These are phyloP conservation scores for Oostethus manadensis DNA, from an alignment of 2,113 vertebrate species.

Conservation along the genomic window DNA sequence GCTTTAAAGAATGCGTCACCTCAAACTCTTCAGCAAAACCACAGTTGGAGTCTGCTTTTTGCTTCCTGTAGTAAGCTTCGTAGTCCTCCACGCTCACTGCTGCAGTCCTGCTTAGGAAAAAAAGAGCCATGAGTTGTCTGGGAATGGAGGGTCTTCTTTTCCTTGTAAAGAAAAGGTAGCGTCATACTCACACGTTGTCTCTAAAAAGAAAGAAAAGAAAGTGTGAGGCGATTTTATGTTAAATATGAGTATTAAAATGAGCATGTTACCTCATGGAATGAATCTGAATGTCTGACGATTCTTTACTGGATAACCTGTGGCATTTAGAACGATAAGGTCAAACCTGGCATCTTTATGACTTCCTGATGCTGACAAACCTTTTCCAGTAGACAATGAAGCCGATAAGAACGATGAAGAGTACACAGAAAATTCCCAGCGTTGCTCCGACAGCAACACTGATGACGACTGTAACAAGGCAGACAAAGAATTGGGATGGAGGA, in stretches of 20 bases:
- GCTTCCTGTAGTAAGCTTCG: conserved; percentile 84
- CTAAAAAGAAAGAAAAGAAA: conserved; percentile 38
- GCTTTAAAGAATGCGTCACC: conserved; percentile 56
- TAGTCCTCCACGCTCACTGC: conserved; percentile 81
- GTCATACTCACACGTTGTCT: conserved; percentile 64
- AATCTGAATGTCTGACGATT: conserved; percentile 63
- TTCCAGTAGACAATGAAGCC: conserved; percentile 77
- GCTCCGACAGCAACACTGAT: conserved; percentile 70
- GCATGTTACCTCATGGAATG: conserved; percentile 56
- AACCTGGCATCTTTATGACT: not conserved
- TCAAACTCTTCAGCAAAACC: conserved; percentile 96
- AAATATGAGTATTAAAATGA: not conserved
- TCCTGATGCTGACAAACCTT: conserved; percentile 52
- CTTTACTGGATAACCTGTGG: conserved; percentile 48
- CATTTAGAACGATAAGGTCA: not conserved
- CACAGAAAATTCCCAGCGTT: conserved; percentile 67
- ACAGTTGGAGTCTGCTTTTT: conserved; percentile 88
- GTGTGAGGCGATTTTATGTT: not conserved
- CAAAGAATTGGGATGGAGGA: not conserved
- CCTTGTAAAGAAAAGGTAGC: not conserved
- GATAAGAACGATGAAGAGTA: conserved; percentile 60
- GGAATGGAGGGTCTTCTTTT: not conserved
- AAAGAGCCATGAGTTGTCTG: not conserved
- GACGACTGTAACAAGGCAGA: conserved; percentile 48
- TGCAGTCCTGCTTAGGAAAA: conserved; percentile 53